Base-by-base conservation (phyloP, 2,888 invertebrate species). In the Stegana nigrithorax region DNA sequence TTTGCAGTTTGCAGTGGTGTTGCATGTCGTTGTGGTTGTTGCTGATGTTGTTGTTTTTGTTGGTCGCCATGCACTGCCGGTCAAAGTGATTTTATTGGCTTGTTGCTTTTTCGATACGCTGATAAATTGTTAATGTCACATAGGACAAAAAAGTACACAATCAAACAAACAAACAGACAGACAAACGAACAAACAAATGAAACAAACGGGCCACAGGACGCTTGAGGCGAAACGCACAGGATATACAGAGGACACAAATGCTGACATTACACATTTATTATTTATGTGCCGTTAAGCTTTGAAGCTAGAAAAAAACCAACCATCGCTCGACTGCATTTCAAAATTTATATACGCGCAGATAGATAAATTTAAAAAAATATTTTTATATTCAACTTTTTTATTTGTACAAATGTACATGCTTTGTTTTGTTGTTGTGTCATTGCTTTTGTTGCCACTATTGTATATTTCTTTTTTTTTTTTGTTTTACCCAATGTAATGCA, bases 81-180 rank as follows among this genome's bases (percentile, higher is more conserved):
- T 78, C 74, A 75, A 78, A 78, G 76, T 76, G 78, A 75, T 75
- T 75, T 75, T 75, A 75, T 75, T 75, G 74, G 74, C 74, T 75
- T 75, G 74, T 75, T 75, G 74, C 74, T 78, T 72, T 74, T 78
- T 70, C 78, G 73, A 78, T 78, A 67, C 74, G 69, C 76, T 75
- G 74, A 78, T 75, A 75, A 75, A 75, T 75, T 75, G 74, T 75
- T 75, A 75, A 75, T 78, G 74, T 75, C 73, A 65, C 70, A 44
- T 25, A 58, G 58, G 64, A 44, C 66, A 64, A 60, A 50, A 62
- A 62, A 68, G 68, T 61, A 66, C 59, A 57, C 51, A 58, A 47
- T 57, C 56, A 64, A 51, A 55, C 55, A 62, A 19, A 59, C 59
- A 64, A 1, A 51, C 14, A 2, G 12, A 50, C 27, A 29, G 6